Evolutionary conservation across 1,140 invertebrate genomes (phyloP).

Genomic region (Colletes gigas): DNA sequence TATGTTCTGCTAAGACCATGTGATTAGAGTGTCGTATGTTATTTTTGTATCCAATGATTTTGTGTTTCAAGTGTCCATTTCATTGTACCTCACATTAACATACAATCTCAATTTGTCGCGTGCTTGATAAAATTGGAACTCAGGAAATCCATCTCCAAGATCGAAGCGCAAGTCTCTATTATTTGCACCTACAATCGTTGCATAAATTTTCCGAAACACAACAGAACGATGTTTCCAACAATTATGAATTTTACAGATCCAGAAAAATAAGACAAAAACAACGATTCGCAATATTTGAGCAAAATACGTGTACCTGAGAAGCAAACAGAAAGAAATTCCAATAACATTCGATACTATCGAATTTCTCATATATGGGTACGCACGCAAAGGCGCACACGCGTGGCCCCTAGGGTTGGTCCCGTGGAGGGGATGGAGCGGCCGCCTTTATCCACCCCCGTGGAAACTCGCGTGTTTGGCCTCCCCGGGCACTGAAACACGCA

Average conservation of each 20-base stretch:
- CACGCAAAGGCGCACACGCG: slow-evolving; percentile 41
- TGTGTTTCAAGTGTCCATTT: too few species aligned
- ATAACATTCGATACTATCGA: slow-evolving; percentile 54
- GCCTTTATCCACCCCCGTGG: slow-evolving; percentile 68
- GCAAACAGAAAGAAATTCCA: slow-evolving; percentile 48
- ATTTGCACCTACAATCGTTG: too few species aligned
- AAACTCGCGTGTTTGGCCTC: slow-evolving; percentile 72
- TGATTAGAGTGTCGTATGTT: too few species aligned
- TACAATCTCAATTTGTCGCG: too few species aligned
- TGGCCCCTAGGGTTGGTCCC: slow-evolving; percentile 47
- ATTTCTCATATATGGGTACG: slow-evolving; percentile 49
- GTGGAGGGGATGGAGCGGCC: slow-evolving; percentile 36
- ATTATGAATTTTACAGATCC: background rate
- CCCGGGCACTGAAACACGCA: slow-evolving; percentile 71
- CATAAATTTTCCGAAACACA: background rate
- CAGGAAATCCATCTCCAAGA: too few species aligned
- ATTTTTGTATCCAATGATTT: too few species aligned
- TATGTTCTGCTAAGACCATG: too few species aligned
- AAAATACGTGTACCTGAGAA: slow-evolving; percentile 41
- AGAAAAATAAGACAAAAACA: slow-evolving; percentile 12
- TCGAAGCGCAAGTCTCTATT: too few species aligned
- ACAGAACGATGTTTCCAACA: background rate
- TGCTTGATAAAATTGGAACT: too few species aligned
- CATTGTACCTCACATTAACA: too few species aligned
- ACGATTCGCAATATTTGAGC: slow-evolving; percentile 39